Evolutionary conservation across 1,140 invertebrate species (phyloP), one percentile per base, ranked within the genome.

Genomic region (Gryon sp.): DNA sequence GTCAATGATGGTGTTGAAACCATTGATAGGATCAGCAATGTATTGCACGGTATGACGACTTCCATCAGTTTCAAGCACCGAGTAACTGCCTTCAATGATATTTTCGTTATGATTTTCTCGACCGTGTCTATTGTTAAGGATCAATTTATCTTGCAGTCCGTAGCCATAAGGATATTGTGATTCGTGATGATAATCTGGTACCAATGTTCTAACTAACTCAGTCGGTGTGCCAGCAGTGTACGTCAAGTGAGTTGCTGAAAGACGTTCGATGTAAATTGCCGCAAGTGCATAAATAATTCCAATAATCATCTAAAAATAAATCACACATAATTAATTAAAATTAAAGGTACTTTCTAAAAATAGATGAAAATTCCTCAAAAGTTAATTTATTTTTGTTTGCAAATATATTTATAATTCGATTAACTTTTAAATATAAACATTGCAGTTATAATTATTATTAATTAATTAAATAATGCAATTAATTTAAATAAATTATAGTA

Each of bases 1-100:
- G 38, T 57, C 22, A 48, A 80, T 78, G 45, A 84, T 76, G 11
- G 82, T 79, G 38, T 85, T 81, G 60, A 86, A 87, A 32, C 86
- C 86, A 43, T 83, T 79, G 4, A 79, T 40, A 6, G 79, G 45
- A 65, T 87, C 84, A 24, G 85, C 85, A 7, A 82, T 81, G 80
- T 87, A 86, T 11, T 82, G 74, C 22, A 84, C 83, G 18, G 26
- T 81, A 7, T 65, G 20, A 11, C 66, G 65, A 16, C 46, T 70
- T 11, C 82, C 82, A 41, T 84, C 82, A 2, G 81, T 63, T 34
- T 84, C 72, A 0, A 80, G 4, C 7, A 82, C 30, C 2, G 68
- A 78, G 28, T 82, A 81, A 9, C 46, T 30, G 1, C 78, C 79
- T 18, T 76, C 14, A 1, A 81, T 78, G 5, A 48, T 28, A 7